Percentiles rank a stretch among this genome's conserved stretches.
Conservation (phyloP, 2,113 vertebrate species). For the Chaetura pelagica region DNA sequence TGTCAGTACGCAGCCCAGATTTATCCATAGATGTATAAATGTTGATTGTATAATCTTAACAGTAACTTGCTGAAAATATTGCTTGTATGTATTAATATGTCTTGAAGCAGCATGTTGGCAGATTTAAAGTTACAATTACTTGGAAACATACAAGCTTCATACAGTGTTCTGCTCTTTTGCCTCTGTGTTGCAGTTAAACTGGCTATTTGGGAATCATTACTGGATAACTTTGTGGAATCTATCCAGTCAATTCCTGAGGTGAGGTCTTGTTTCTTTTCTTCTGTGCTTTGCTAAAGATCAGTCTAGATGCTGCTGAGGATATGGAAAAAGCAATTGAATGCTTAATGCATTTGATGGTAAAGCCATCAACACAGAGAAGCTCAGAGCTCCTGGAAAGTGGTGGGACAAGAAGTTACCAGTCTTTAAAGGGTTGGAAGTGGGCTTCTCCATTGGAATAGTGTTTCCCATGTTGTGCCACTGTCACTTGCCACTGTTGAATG, state of each 20-base stretch:
- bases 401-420: background rate
- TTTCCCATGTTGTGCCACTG: background rate
- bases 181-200: conserved; percentile 88
- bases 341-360: background rate
- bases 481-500: background rate
- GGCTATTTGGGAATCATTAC: conserved; percentile 95
- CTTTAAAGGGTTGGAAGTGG: background rate
- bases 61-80: background rate
- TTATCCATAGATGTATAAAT: background rate
- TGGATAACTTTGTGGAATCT: conserved; percentile 96
- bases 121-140: background rate
- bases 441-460: background rate
- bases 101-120: background rate
- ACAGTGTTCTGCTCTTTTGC: background rate
- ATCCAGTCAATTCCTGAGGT: conserved; percentile 99
- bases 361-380: background rate
- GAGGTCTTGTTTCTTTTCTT: conserved; percentile 29
- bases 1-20: background rate
- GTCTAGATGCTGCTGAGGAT: background rate
- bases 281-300: background rate
- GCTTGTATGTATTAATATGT: rapidly evolving
- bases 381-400: background rate
- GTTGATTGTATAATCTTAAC: background rate
- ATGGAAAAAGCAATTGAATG: background rate
- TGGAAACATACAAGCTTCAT: background rate